Evolutionary conservation across 2,888 invertebrate species (phyloP), one percentile per base, ranked within the genome.

Genomic region (Chrysolina haemoptera): DNA sequence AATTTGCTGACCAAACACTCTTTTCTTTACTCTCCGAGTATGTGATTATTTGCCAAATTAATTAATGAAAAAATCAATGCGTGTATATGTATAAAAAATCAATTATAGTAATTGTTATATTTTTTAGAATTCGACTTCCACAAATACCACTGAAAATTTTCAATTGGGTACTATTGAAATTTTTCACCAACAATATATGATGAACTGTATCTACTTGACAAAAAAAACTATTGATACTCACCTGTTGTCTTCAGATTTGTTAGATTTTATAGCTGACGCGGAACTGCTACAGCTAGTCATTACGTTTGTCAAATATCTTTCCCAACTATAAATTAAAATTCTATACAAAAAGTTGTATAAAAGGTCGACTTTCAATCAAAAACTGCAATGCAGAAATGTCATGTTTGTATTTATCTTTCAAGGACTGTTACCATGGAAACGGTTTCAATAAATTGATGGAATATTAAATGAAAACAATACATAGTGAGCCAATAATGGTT

Each of bases 341-440:
- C 62, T 62, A 70, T 62, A 73, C 77, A 78, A 79, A 77, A 80
- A 77, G 65, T 69, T 76, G 71, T 81, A 79, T 76, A 79, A 77
- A 71, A 78, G 64, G 70, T 59, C 62, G 67, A 75, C 68, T 70
- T 75, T 81, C 76, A 78, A 75, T 78, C 75, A 76, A 74, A 77
- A 80, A 80, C 85, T 84, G 86, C 86, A 86, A 82, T 86, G 84
- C 84, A 85, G 85, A 78, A 82, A 81, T 84, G 84, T 84, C 78
- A 79, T 85, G 84, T 87, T 86, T 85, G 86, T 85, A 83, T 84
- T 77, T 79, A 76, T 72, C 73, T 73, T 76, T 74, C 71, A 74
- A 75, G 50, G 62, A 48, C 55, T 64, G 85, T 85, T 82, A 76
- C 82, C 78, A 81, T 81, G 79, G 84, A 65, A 73, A 84, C 83